These are phyloP conservation scores for Spisula solida DNA, from an alignment of 2,888 invertebrate species.

Conservation along the genomic window DNA sequence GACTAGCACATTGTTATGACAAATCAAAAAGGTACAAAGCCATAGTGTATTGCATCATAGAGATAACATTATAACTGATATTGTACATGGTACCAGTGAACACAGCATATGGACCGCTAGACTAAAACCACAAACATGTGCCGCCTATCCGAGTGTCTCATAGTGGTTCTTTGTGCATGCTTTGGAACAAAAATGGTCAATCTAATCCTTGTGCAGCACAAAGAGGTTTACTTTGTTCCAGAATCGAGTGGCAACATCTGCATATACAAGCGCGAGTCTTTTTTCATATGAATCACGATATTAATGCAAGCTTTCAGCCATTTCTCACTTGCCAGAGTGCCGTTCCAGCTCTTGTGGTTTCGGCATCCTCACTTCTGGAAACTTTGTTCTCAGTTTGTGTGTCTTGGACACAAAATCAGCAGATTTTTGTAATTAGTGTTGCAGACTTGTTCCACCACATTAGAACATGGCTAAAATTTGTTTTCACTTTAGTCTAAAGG, in stretches of 20 bases:
- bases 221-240: constrained; percentile 29
- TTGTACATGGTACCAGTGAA: constrained; percentile 53
- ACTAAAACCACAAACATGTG: constrained; percentile 64
- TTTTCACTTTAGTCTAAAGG: constrained; percentile 20
- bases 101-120: constrained; percentile 60
- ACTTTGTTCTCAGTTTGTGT: not conserved
- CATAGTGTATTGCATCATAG: constrained; percentile 32
- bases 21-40: constrained; percentile 18
- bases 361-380: constrained; percentile 6
- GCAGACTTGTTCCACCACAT: constrained; percentile 7
- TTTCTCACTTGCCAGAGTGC: constrained; percentile 16
- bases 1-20: constrained; percentile 37
- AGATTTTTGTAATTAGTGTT: constrained; percentile 23
- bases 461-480: constrained; percentile 36
- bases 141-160: constrained; percentile 6
- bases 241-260: constrained; percentile 28
- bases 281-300: constrained; percentile 32
- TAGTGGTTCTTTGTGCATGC: constrained; percentile 46
- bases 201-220: constrained; percentile 13
- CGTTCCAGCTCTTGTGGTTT: constrained; percentile 25
- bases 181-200: constrained; percentile 31
- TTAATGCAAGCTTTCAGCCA: constrained; percentile 31
- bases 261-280: constrained; percentile 19
- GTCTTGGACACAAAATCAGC: constrained; percentile 16
- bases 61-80: constrained; percentile 41